phyloP scores from a whole-genome alignment of 2,888 invertebrate species.

The Salpingus planirostris region DNA sequence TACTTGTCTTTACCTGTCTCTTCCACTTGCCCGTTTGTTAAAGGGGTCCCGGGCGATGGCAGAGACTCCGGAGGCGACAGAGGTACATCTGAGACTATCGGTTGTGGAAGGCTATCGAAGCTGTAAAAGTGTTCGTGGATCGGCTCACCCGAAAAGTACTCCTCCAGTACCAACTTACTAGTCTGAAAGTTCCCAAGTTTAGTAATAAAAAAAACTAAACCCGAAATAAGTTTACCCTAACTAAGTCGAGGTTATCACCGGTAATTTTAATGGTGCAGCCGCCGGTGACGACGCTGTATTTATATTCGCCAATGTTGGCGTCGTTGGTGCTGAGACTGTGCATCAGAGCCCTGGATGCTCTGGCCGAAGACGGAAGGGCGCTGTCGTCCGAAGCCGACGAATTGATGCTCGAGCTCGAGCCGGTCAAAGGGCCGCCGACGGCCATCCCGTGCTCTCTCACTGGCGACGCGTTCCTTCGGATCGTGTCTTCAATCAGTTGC shows the following conservation, averaged over 20 bases:
- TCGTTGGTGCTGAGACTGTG: slow-evolving; percentile 79
- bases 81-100: slow-evolving; percentile 27
- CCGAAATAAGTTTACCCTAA: slow-evolving; percentile 52
- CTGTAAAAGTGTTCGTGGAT: slow-evolving; percentile 40
- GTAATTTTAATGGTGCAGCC: slow-evolving; percentile 78
- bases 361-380: slow-evolving; percentile 43
- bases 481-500: slow-evolving; percentile 90
- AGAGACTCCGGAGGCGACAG: slow-evolving; percentile 34
- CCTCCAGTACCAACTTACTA: slow-evolving; percentile 80
- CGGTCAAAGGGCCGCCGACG: slow-evolving; percentile 51
- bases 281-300: slow-evolving; percentile 74
- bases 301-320: slow-evolving; percentile 77
- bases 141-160: slow-evolving; percentile 57
- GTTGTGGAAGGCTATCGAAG: slow-evolving; percentile 39
- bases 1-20: slow-evolving; percentile 2
- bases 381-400: slow-evolving; percentile 63
- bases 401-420: slow-evolving; percentile 71
- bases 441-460: slow-evolving; percentile 59
- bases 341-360: slow-evolving; percentile 53
- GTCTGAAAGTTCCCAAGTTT: slow-evolving; percentile 46
- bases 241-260: slow-evolving; percentile 75
- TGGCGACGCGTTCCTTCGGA: slow-evolving; percentile 89
- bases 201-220: slow-evolving; percentile 1
- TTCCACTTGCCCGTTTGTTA: slow-evolving; percentile 19
- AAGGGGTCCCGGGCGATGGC: slow-evolving; percentile 28